phyloP scores from a whole-genome alignment of 2,888 invertebrate genomes.

The Pyrochroa serraticornis region DNA sequence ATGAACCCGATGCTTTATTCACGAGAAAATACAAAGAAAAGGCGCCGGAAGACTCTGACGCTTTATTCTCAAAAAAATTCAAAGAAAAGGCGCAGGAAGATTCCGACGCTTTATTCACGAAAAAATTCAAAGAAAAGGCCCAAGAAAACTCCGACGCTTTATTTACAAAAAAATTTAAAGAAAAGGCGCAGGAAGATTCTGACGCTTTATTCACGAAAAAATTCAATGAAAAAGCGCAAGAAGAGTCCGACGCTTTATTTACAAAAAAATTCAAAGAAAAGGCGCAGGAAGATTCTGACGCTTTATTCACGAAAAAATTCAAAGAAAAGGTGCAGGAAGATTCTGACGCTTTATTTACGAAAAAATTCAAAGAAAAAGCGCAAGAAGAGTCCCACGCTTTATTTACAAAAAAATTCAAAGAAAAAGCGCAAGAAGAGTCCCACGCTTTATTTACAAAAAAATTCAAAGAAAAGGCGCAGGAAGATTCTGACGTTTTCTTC shows the following conservation, averaged over 20 bases:
- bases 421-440: slow-evolving; percentile 34
- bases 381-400: slow-evolving; percentile 10
- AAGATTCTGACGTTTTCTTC: slow-evolving; percentile 33
- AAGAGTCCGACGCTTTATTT: slow-evolving; percentile 9
- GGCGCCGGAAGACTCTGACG: slow-evolving; percentile 13
- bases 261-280: slow-evolving; percentile 45
- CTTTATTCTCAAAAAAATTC: slow-evolving; percentile 38
- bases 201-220: slow-evolving; percentile 44
- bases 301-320: slow-evolving; percentile 38
- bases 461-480: slow-evolving; percentile 40
- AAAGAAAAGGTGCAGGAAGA: slow-evolving; percentile 37
- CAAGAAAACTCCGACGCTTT: slow-evolving; percentile 20
- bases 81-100: slow-evolving; percentile 36
- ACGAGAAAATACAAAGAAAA: slow-evolving; percentile 46
- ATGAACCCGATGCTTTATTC: slow-evolving; percentile 34
- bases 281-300: slow-evolving; percentile 23
- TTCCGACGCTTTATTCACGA: slow-evolving; percentile 27
- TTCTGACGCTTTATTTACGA: slow-evolving; percentile 39
- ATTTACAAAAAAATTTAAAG: slow-evolving; percentile 41
- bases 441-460: slow-evolving; percentile 35
- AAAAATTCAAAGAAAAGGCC: slow-evolving; percentile 42
- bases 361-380: slow-evolving; percentile 44
- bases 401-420: slow-evolving; percentile 41
- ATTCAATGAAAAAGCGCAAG: slow-evolving; percentile 41
- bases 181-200: slow-evolving; percentile 31